Evolutionary conservation across 2,888 invertebrate genomes (phyloP).

Genomic region (Saturnia pavonia): DNA sequence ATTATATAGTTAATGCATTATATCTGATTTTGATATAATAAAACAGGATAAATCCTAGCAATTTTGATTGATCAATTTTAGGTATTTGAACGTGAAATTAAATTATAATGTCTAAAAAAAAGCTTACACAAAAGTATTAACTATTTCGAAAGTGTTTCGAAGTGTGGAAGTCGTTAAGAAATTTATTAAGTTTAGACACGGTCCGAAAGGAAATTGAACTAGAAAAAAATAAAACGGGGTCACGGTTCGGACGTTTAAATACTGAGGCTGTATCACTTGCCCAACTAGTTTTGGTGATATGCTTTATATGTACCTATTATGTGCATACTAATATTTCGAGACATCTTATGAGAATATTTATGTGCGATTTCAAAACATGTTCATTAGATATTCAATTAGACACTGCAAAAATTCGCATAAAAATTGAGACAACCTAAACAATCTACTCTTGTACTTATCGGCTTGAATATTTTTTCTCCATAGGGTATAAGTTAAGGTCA

Average conservation of each 20-base stretch:
- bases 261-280: conserved; percentile 50
- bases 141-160: conserved; percentile 62
- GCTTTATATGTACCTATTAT: conserved; percentile 29
- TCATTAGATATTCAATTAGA: neutral
- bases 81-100: conserved; percentile 22
- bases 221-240: conserved; percentile 66
- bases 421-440: neutral
- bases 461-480: no score
- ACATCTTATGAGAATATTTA: conserved; percentile 14
- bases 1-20: no score
- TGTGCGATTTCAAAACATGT: neutral
- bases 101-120: conserved; percentile 50
- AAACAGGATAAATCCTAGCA: neutral
- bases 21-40: neutral
- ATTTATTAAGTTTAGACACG: conserved; percentile 64
- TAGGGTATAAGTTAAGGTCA: no score
- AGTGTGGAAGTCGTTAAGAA: conserved; percentile 64
- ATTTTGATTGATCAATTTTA: neutral
- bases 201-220: conserved; percentile 69
- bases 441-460: no score
- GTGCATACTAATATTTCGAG: conserved; percentile 25
- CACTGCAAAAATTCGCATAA: neutral
- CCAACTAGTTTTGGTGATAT: conserved; percentile 35
- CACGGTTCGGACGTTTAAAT: conserved; percentile 60
- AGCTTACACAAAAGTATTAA: conserved; percentile 35